Evolutionary conservation across 2,113 vertebrate genomes (phyloP), one percentile per base, ranked within the genome.

Genomic region (Panthera uncia): DNA sequence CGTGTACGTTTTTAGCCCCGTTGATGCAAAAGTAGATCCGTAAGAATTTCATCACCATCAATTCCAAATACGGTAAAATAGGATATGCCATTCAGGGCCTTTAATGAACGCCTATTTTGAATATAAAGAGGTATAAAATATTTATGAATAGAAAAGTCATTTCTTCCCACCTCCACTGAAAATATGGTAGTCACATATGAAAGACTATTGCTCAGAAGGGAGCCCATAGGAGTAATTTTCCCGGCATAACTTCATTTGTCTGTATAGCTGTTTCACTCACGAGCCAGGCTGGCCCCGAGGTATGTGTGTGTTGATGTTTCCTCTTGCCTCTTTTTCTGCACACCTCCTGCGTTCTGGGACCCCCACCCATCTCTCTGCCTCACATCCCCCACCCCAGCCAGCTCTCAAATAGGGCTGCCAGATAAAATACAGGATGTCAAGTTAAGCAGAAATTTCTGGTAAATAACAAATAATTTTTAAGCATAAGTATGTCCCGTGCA

Each of bases 241-340:
- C 3, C 14, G 18, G 55, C 7, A 0, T 9, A 2, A 31, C 25
- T 29, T 61, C 29, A 0, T 15, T 63, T 81, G 76, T 89, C n/a
- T 6, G 3, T 33, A 7, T 23, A 33, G 52, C 86, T 25, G 31
- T 50, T 13, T 18, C 7, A 1, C 38, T 2, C 0, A 6, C 18
- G 57, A 63, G 4, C 31, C 12, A 2, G 31, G 57, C 73, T 50
- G 68, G 57, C 55, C 31, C 21, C 16, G 3, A 15, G 13, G 87
- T 33, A 1, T 19, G 55, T 55, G n/a, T 55, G 15, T 63, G 38
- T 19, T 31, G 3, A 7, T 29, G 81, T 48, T 16, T 31, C 48
- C 33, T 27, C 25, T 2, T 3, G 23, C 2, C 5, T 9, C 27
- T 55, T 27, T 41, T 15, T 45, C 57, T 23, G 13, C 11, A 7